These are phyloP conservation scores for Petrolisthes cinctipes DNA, from an alignment of 2,888 invertebrate genomes.

Conservation along the genomic window DNA sequence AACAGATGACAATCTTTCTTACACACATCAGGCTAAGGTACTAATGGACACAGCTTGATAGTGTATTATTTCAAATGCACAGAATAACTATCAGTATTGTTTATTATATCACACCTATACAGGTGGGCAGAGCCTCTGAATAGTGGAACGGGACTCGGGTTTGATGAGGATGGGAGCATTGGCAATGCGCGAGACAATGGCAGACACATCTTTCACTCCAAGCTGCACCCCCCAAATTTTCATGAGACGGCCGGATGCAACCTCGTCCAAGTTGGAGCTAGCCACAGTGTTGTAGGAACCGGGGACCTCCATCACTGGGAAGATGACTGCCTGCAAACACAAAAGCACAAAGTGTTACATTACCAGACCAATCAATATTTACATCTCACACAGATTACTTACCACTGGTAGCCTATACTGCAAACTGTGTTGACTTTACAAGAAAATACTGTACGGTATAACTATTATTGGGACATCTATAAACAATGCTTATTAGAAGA, in stretches of 20 bases:
- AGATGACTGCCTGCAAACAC: constrained; percentile 27
- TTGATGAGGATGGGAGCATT: constrained; percentile 48
- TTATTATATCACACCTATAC: background rate
- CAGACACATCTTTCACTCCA: constrained; percentile 39
- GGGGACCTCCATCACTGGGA: constrained; percentile 28
- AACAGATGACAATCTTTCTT: too few relatives aligned
- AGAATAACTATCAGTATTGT: too few relatives aligned
- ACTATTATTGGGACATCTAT: too few relatives aligned
- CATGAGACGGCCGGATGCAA: constrained; percentile 15
- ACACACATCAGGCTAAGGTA: too few relatives aligned
- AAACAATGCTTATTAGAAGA: background rate
- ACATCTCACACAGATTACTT: too few relatives aligned
- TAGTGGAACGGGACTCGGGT: constrained; percentile 25
- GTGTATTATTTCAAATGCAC: too few relatives aligned
- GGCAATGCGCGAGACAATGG: constrained; percentile 47
- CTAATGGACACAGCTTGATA: too few relatives aligned
- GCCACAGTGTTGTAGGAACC: constrained; percentile 27
- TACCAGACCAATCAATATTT: too few relatives aligned
- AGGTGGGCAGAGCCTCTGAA: constrained; percentile 26
- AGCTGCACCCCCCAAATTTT: constrained; percentile 33
- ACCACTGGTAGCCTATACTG: too few relatives aligned
- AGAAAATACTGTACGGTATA: too few relatives aligned
- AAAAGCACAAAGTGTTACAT: too few relatives aligned
- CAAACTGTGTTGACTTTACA: too few relatives aligned
- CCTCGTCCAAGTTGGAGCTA: constrained; percentile 11